phyloP scores from a whole-genome alignment of 1,140 invertebrate species.

The Drosophila arawakana region DNA sequence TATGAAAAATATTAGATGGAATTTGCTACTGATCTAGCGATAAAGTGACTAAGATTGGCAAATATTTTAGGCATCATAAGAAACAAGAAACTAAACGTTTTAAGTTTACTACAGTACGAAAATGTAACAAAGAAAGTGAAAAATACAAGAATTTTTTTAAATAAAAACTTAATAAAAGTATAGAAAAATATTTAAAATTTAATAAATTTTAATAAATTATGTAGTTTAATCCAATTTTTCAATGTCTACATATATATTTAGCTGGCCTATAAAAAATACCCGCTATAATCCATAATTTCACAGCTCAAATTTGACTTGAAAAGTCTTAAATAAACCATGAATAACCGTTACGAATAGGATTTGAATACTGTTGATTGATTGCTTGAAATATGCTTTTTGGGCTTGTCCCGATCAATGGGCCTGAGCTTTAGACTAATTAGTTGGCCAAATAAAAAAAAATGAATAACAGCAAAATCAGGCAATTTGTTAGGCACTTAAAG shows the following conservation, averaged over 20 bases:
- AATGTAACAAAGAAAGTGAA: too few relatives aligned
- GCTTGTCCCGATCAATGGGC: conserved; percentile 38
- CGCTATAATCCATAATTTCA: conserved; percentile 8
- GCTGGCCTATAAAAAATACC: not conserved
- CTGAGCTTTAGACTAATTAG: conserved; percentile 57
- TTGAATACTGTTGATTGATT: conserved; percentile 61
- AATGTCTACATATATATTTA: too few relatives aligned
- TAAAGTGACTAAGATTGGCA: conserved; percentile 2
- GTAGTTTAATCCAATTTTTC: too few relatives aligned
- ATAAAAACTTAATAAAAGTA: too few relatives aligned
- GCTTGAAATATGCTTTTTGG: conserved; percentile 42
- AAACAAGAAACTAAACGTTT: not conserved
- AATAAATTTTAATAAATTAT: too few relatives aligned
- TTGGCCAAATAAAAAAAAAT: conserved; percentile 48
- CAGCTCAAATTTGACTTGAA: not conserved
- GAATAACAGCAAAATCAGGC: conserved; percentile 27
- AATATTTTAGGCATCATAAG: not conserved
- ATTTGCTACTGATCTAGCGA: conserved; percentile 18
- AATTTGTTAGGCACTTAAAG: conserved; percentile 42
- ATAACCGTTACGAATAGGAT: conserved; percentile 55
- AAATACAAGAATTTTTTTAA: too few relatives aligned
- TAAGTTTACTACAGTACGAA: too few relatives aligned
- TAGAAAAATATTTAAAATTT: too few relatives aligned
- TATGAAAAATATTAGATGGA: conserved; percentile 15
- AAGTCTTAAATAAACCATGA: conserved; percentile 12